phyloP scores from a whole-genome alignment of 2,113 vertebrate species.

The Archocentrus centrarchus region DNA sequence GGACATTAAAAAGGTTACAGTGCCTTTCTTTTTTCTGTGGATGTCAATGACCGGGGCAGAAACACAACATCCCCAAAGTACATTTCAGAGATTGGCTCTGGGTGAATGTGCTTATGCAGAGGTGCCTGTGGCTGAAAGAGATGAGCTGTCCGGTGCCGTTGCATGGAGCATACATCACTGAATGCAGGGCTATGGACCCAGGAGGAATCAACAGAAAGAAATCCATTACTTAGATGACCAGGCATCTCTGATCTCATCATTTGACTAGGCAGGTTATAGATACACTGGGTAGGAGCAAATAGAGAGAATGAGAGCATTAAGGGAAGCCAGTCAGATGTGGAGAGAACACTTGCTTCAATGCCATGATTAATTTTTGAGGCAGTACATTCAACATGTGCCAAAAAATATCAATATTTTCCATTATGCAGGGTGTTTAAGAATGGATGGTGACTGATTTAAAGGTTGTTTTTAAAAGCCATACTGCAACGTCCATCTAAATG shows the following conservation, averaged over 20 bases:
- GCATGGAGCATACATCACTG: constrained; percentile 74
- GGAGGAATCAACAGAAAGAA: constrained; percentile 73
- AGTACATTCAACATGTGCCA: constrained; percentile 40
- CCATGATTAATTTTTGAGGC: constrained; percentile 44
- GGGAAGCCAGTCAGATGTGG: constrained; percentile 15
- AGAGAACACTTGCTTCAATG: constrained; percentile 36
- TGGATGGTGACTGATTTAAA: constrained; percentile 43
- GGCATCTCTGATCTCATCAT: constrained; percentile 70
- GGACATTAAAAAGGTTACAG: constrained; percentile 42
- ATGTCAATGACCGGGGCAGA: constrained; percentile 40
- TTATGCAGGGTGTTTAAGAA: constrained; percentile 31
- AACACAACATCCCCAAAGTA: constrained; percentile 53
- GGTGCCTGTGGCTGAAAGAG: constrained; percentile 67
- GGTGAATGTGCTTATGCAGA: constrained; percentile 69
- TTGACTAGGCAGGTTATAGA: constrained; percentile 46
- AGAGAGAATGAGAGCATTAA: constrained; percentile 17
- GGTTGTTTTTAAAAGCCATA: constrained; percentile 37
- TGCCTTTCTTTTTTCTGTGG: constrained; percentile 24
- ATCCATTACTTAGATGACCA: constrained; percentile 75
- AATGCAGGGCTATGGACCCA: constrained; percentile 37
- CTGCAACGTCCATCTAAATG: constrained; percentile 30
- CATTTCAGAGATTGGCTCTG: constrained; percentile 64
- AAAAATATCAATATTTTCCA: constrained; percentile 60
- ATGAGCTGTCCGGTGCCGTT: constrained; percentile 73
- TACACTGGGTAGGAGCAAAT: constrained; percentile 35